Conservation (phyloP, 2,888 invertebrate genomes). For the Seladonia tumulorum region DNA sequence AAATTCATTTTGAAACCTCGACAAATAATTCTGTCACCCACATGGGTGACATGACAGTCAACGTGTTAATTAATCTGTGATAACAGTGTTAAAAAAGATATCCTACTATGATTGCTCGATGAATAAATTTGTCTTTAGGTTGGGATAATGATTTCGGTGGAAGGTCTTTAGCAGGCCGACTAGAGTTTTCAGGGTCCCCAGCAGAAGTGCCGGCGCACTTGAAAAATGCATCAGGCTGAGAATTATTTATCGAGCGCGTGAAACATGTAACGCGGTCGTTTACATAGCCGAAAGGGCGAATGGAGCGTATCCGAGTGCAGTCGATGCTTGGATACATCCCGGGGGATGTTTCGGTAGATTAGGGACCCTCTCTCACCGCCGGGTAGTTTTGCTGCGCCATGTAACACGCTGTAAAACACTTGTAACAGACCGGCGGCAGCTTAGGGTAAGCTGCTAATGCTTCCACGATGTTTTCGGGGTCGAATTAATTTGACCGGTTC, state of each 20-base stretch:
- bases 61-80: background rate
- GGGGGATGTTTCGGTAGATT: slow-evolving; percentile 83
- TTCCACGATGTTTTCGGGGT: slow-evolving; percentile 81
- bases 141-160: background rate
- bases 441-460: slow-evolving; percentile 81
- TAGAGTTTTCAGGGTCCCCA: background rate
- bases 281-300: slow-evolving; percentile 73
- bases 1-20: too few relatives aligned
- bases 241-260: slow-evolving; percentile 70
- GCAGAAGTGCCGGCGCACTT: slow-evolving; percentile 35
- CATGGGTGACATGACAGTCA: too few relatives aligned
- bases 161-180: background rate
- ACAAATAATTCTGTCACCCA: too few relatives aligned
- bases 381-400: slow-evolving; percentile 74
- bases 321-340: slow-evolving; percentile 75
- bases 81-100: background rate
- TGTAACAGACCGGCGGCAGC: slow-evolving; percentile 79
- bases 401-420: slow-evolving; percentile 83
- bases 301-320: slow-evolving; percentile 77
- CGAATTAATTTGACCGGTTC: slow-evolving; percentile 83
- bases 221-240: slow-evolving; percentile 62
- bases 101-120: background rate
- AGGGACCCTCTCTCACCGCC: slow-evolving; percentile 80
- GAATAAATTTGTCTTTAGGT: background rate
- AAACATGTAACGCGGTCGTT: slow-evolving; percentile 69